Evolutionary conservation across 2,888 invertebrate species (phyloP).

Genomic region (Ennomos erosarius): DNA sequence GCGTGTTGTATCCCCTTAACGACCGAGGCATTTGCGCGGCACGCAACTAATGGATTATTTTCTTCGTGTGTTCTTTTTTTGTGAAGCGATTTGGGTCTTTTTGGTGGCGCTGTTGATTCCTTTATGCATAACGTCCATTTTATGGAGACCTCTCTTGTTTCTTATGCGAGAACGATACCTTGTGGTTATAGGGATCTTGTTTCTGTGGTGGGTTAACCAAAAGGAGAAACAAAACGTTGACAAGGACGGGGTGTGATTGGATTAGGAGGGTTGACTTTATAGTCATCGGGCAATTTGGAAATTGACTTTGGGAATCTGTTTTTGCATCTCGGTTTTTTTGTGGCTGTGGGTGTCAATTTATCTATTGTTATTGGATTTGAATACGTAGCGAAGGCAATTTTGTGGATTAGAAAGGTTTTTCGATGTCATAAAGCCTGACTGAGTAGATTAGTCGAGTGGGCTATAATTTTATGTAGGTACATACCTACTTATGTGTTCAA

Average conservation of each 20-base stretch:
- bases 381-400: slow-evolving; percentile 50
- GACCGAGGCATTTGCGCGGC: slow-evolving; percentile 75
- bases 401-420: slow-evolving; percentile 52
- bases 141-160: slow-evolving; percentile 49
- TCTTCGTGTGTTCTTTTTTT: slow-evolving; percentile 79
- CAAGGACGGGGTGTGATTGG: slow-evolving; percentile 82
- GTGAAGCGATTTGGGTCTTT: slow-evolving; percentile 66
- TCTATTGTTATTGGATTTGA: slow-evolving; percentile 63
- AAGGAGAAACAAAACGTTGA: slow-evolving; percentile 83
- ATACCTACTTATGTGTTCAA: no score
- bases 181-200: slow-evolving; percentile 51
- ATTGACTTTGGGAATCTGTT: slow-evolving; percentile 83
- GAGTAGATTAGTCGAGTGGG: slow-evolving; percentile 8
- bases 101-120: slow-evolving; percentile 52
- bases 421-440: slow-evolving; percentile 6
- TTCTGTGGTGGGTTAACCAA: slow-evolving; percentile 59
- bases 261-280: slow-evolving; percentile 84
- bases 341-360: slow-evolving; percentile 69
- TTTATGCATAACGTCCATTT: slow-evolving; percentile 59
- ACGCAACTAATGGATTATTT: slow-evolving; percentile 85
- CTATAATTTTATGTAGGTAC: slow-evolving; percentile 6
- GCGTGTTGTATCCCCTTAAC: slow-evolving; percentile 75
- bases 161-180: slow-evolving; percentile 26
- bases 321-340: slow-evolving; percentile 68
- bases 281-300: slow-evolving; percentile 80